Percentiles rank a stretch among this genome's conserved stretches.
Conservation (phyloP, 2,888 invertebrate species). For the Leptinotarsa peninsularis region DNA sequence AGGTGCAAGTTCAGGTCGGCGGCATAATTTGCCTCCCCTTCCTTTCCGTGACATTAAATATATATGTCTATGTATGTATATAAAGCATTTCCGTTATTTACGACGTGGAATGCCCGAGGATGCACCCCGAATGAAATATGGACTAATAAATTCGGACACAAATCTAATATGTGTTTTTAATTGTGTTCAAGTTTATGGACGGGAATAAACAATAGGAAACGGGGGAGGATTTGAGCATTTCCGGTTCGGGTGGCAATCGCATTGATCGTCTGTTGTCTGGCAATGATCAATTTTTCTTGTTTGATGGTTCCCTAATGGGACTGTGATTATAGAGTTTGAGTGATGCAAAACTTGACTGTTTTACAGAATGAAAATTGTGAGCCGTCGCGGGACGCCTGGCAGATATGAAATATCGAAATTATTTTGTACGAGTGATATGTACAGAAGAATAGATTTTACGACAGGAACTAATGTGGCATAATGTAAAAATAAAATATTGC, state of each 20-base stretch:
- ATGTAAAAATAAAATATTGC: no score
- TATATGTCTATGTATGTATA: slow-evolving; percentile 40
- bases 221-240: slow-evolving; percentile 17
- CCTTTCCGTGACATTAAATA: slow-evolving; percentile 60
- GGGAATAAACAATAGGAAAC: slow-evolving; percentile 18
- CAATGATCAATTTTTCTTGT: slow-evolving; percentile 1
- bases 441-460: no score
- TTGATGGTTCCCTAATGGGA: not conserved
- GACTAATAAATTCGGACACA: slow-evolving; percentile 40
- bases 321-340: no score
- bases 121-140: slow-evolving; percentile 41
- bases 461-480: no score
- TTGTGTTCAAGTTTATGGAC: slow-evolving; percentile 43
- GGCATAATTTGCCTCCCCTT: slow-evolving; percentile 61
- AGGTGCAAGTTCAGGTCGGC: slow-evolving; percentile 60
- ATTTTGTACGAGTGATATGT: no score
- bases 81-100: slow-evolving; percentile 27
- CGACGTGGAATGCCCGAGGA: slow-evolving; percentile 25
- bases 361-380: no score
- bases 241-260: slow-evolving; percentile 13
- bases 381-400: no score
- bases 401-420: no score
- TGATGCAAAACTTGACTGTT: no score
- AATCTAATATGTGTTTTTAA: slow-evolving; percentile 60
- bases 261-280: not conserved